These are phyloP conservation scores for Tricholauxania praeusta DNA, from an alignment of 2,888 invertebrate species.

Conservation along the genomic window DNA sequence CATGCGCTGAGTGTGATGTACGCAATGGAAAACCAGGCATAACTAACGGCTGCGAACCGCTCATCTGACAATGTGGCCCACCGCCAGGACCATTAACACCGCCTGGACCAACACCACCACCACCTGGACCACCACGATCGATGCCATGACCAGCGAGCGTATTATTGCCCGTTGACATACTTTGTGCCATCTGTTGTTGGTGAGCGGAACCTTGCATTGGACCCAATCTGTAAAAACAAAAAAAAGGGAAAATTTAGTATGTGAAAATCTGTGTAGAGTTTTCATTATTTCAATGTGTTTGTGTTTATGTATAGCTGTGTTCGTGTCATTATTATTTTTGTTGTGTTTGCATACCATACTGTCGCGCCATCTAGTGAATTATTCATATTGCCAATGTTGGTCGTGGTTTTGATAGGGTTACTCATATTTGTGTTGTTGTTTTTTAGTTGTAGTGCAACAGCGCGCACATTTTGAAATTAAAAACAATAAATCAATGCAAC, in stretches of 20 bases:
- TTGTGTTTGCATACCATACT: slow-evolving; percentile 43
- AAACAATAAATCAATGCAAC: slow-evolving; percentile 67
- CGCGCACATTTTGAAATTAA: slow-evolving; percentile 68
- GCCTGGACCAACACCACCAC: slow-evolving; percentile 55
- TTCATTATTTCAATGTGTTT: slow-evolving; percentile 11
- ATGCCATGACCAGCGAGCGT: slow-evolving; percentile 68
- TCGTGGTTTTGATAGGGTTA: slow-evolving; percentile 32
- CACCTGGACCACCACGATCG: slow-evolving; percentile 58
- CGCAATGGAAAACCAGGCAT: slow-evolving; percentile 91
- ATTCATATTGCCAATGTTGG: slow-evolving; percentile 49
- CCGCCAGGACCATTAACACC: slow-evolving; percentile 66
- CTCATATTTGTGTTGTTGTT: slow-evolving; percentile 2
- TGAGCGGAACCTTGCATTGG: slow-evolving; percentile 62
- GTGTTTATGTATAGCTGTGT: slow-evolving; percentile 10
- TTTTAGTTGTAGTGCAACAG: slow-evolving; percentile 57
- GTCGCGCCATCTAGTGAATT: slow-evolving; percentile 50
- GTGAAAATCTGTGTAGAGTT: slow-evolving; percentile 27
- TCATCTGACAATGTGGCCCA: slow-evolving; percentile 77
- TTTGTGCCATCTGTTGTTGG: slow-evolving; percentile 69
- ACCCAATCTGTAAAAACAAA: slow-evolving; percentile 62
- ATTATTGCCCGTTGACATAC: slow-evolving; percentile 74
- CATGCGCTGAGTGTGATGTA: slow-evolving; percentile 72
- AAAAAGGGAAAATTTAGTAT: slow-evolving; percentile 31
- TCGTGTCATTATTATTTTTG: slow-evolving; percentile 36
- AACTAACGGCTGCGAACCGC: slow-evolving; percentile 80